Evolutionary conservation across 2,113 vertebrate species (phyloP).

Genomic region (Sorex fumeus): DNA sequence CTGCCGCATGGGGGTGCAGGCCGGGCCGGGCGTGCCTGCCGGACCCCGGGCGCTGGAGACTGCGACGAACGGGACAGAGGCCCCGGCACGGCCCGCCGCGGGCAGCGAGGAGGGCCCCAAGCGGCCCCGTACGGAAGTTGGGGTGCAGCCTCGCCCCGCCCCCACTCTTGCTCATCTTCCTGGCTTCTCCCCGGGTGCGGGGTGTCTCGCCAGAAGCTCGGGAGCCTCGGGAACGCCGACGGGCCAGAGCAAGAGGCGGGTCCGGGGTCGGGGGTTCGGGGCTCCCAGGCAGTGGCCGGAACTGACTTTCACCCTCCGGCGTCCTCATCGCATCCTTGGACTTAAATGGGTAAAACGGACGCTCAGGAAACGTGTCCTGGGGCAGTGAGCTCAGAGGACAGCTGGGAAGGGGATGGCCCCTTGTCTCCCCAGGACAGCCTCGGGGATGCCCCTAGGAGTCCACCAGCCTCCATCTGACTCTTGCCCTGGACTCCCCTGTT

Average conservation of each 20-base stretch:
- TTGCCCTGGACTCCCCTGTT: no score
- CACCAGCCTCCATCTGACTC: no score
- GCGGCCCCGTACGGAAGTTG: not conserved
- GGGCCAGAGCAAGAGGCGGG: not conserved
- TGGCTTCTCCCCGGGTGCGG: not conserved
- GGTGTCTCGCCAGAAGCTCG: no score
- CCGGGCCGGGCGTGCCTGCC: no score
- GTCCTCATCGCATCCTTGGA: slow-evolving; percentile 63
- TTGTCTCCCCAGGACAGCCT: not conserved
- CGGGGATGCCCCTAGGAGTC: no score
- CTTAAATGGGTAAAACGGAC: slow-evolving; percentile 79
- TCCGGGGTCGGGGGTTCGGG: no score
- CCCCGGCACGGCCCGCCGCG: no score
- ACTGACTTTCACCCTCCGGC: no score
- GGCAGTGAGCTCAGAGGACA: slow-evolving; percentile 6
- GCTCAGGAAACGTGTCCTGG: slow-evolving; percentile 74
- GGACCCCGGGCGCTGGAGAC: no score
- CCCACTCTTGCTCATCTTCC: slow-evolving; percentile 30
- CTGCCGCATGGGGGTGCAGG: not conserved
- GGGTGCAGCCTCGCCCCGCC: not conserved
- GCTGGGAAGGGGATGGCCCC: not conserved
- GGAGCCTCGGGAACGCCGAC: not conserved
- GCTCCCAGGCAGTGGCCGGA: no score
- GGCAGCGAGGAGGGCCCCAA: not conserved
- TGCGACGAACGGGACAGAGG: no score